A percentile compares a stretch with the other conserved stretches of the same genome.
These are phyloP conservation scores for Tychaedon coryphoeus DNA, from an alignment of 2,113 vertebrate genomes.

Conservation along the genomic window DNA sequence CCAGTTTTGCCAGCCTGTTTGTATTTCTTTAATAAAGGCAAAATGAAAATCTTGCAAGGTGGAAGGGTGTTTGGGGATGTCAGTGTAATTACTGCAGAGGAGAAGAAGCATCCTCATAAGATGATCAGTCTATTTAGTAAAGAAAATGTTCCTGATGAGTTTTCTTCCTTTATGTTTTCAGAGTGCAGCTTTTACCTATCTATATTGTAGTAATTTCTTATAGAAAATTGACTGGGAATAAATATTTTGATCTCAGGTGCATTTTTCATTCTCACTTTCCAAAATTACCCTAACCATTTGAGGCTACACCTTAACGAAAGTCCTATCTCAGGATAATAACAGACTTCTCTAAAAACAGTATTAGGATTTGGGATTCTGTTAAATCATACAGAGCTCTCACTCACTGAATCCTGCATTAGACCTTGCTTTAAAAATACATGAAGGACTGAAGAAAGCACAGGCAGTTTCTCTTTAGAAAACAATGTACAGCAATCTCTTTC, in stretches of 20 bases:
- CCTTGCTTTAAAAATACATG: neutral
- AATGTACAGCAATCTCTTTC: neutral
- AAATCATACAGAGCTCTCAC: neutral
- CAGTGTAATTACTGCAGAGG: neutral
- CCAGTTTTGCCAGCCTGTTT: neutral
- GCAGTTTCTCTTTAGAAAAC: neutral
- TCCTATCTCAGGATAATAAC: neutral
- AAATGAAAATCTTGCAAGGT: neutral
- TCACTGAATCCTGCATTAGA: neutral
- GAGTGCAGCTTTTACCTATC: neutral
- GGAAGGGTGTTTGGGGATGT: accelerated
- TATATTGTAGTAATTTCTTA: neutral
- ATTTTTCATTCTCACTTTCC: neutral
- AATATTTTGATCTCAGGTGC: neutral
- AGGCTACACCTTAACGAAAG: neutral
- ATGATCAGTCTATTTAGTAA: neutral
- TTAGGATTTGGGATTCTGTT: neutral
- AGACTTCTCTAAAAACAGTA: neutral
- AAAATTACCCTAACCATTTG: neutral
- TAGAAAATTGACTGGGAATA: neutral
- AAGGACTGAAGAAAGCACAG: neutral
- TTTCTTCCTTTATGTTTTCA: neutral
- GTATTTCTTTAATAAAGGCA: neutral
- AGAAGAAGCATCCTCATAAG: neutral
- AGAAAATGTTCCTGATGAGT: neutral